Evolutionary conservation across 2,113 vertebrate species (phyloP).

Genomic region (Eptesicus fuscus): DNA sequence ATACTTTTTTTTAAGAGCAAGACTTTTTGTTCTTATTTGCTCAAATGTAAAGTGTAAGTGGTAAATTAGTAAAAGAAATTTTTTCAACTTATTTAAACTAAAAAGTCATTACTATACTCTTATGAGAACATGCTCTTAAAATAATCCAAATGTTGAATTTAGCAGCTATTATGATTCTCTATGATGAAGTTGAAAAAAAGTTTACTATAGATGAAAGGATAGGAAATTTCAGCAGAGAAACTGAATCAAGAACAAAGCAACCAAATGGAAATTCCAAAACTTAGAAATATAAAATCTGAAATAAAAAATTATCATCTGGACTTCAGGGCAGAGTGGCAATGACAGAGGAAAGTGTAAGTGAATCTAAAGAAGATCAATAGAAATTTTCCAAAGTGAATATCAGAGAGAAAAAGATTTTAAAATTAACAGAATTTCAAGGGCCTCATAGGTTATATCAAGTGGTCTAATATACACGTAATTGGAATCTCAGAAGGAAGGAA

Average conservation of each 20-base stretch:
- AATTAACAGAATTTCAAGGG: background rate
- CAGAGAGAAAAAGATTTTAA: background rate
- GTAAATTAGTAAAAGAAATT: background rate
- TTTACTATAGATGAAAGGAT: background rate
- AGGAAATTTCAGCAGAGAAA: background rate
- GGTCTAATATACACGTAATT: background rate
- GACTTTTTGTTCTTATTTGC: background rate
- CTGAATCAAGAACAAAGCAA: background rate
- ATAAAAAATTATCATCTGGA: background rate
- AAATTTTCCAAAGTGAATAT: background rate
- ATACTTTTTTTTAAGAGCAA: background rate
- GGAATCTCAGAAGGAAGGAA: background rate
- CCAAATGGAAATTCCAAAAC: background rate
- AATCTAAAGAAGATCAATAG: background rate
- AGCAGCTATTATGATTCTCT: background rate
- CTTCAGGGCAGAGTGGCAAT: background rate
- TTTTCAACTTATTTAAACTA: background rate
- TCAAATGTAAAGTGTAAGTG: background rate
- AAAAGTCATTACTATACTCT: background rate
- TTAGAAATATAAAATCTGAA: background rate
- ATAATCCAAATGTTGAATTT: background rate
- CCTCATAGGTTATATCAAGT: background rate
- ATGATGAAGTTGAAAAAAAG: background rate
- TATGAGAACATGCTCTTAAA: background rate
- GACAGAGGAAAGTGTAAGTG: background rate